Evolutionary conservation across 2,113 vertebrate genomes (phyloP), one percentile per base, ranked within the genome.

Genomic region (Limnothrissa miodon): DNA sequence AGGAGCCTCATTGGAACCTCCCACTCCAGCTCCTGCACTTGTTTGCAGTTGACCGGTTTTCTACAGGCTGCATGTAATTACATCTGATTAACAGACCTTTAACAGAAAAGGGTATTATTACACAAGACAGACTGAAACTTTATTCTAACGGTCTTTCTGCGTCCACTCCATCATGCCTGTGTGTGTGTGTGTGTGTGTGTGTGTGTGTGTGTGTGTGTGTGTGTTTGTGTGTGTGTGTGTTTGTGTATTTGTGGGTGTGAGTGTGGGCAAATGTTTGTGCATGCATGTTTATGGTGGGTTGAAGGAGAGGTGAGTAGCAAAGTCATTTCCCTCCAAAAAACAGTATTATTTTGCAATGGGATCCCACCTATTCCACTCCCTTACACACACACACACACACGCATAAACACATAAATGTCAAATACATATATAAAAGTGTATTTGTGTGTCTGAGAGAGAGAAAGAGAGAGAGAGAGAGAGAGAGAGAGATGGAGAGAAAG

Each of bases 191-290:
- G 11, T 44, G n/a, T 21, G 85, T 13, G 10, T 56, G 51, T 79
- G 82, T 78, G 78, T 78, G 82, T 6, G 80, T 29, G 42, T 51
- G 42, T 29, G 79, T 80, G 56, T 48, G 17, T n/a, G 56, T 82
- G 70, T 46, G 25, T 53, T 44, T 48, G n/a, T 17, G 44, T 80
- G 78, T 82, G 39, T 84, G 74, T 51, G 59, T 56, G 48, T 51
- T n/a, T n/a, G 56, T 82, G 70, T 46, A 19, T 53, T 44, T 48
- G n/a, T 17, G 44, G 74, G 78, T 82, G 39, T 84, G 74, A 53
- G 59, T 56, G 48, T 51, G 39, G 62, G 45, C 46, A 45, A 33
- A 29, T 56, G 48, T 53, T 53, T 53, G 19, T 21, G 78, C 51
- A 53, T 70, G 78, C 74, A 85, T 81, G 51, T 56, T 56, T 56